Evolutionary conservation across 2,888 invertebrate genomes (phyloP), one percentile per base, ranked within the genome.

Genomic region (Drosophila siamana): DNA sequence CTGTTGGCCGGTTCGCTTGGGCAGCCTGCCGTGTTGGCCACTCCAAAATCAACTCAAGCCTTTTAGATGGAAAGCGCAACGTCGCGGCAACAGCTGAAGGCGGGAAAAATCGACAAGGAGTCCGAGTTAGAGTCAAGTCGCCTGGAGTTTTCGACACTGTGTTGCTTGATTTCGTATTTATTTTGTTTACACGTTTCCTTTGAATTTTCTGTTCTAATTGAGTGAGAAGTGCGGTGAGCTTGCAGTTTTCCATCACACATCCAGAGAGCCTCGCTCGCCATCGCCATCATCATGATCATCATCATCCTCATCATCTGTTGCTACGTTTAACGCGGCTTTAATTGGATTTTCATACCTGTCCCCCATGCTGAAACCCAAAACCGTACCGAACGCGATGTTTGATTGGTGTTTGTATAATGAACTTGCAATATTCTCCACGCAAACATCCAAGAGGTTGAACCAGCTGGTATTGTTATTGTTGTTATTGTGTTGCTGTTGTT

Each of bases 151-250:
- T 33, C 33, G 11, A 63, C 66, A 62, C 56, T 56, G 54, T 65
- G 54, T 65, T 59, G 68, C 78, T 70, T 74, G 79, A 73, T 74
- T 78, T 69, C 57, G 74, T 81, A 81, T 88, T 88, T 86, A 76
- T 86, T 88, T 82, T 88, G 77, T 78, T 88, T 80, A 76, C 74
- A 79, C 87, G 64, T 86, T 85, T 89, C 78, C 79, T 74, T 83
- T 77, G 87, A 89, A 86, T 87, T 89, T 83, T 81, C 74, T 88
- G 83, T 88, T 85, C 89, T 88, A 88, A 89, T 89, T 88, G 85
- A 88, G 81, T 88, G 74, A 84, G 77, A 76, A 79, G 87, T 81
- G 78, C 72, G 77, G 68, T 85, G 85, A 86, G 85, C 69, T 74
- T 84, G 85, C 85, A 86, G 68, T 87, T 85, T 86, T 76, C 65